Evolutionary conservation across 2,113 vertebrate species (phyloP).

Genomic region (Chinchilla lanigera): DNA sequence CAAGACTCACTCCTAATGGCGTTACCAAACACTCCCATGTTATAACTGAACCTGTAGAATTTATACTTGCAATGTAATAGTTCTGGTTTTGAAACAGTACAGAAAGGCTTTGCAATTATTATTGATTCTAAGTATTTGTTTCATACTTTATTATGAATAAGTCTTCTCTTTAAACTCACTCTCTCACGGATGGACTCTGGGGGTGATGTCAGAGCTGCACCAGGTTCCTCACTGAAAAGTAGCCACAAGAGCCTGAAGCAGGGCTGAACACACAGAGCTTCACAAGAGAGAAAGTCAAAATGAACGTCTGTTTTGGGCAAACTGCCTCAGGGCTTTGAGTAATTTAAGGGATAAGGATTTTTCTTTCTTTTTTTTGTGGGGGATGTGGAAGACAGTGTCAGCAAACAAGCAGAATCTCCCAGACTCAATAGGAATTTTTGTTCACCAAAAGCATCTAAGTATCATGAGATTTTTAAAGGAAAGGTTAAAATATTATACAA

Average conservation of each 20-base stretch:
- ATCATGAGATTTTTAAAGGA: conserved; percentile 88
- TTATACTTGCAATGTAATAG: not conserved
- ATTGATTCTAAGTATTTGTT: not conserved
- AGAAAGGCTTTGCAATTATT: not conserved
- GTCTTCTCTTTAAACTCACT: not conserved
- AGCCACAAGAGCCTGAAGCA: not conserved
- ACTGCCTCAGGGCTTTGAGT: conserved; percentile 83
- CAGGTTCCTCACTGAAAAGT: not conserved
- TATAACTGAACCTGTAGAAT: not conserved
- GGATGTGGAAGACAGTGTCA: not conserved
- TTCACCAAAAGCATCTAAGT: conserved; percentile 84
- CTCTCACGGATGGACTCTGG: not conserved
- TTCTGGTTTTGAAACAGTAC: not conserved
- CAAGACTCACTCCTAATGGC: not conserved
- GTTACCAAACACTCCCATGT: not conserved
- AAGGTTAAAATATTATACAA: conserved; percentile 84
- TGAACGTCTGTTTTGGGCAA: conserved; percentile 79
- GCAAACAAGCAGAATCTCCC: conserved; percentile 39
- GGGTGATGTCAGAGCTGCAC: not conserved
- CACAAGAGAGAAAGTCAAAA: conserved; percentile 54
- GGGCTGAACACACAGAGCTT: not conserved
- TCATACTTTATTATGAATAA: not conserved
- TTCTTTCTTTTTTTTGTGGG: not conserved
- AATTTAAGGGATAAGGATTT: conserved; percentile 68
- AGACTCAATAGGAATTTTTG: conserved; percentile 86